Evolutionary conservation across 2,113 vertebrate genomes (phyloP).

Genomic region (Ginglymostoma cirratum): DNA sequence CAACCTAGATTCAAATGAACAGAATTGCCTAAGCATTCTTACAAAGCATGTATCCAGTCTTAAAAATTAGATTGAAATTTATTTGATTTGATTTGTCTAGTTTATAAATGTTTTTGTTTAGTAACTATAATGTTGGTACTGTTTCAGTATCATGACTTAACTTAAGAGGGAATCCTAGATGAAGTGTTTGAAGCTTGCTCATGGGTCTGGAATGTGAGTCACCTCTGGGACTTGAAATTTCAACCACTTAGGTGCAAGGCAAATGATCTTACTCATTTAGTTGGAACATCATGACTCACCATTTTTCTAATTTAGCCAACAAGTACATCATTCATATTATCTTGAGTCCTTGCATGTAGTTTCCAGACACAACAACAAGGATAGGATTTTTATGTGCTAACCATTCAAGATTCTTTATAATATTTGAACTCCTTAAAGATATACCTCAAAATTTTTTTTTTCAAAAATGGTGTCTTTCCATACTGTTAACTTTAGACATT

Average conservation of each 20-base stretch:
- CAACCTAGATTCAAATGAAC: not conserved
- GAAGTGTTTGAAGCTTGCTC: not conserved
- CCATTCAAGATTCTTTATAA: conserved; percentile 31
- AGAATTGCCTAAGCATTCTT: not conserved
- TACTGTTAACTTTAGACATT: not conserved
- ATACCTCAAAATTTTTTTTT: not conserved
- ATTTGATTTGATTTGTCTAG: not conserved
- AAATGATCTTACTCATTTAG: conserved; percentile 23
- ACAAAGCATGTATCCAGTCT: not conserved
- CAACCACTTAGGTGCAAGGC: not conserved
- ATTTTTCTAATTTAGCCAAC: conserved; percentile 30
- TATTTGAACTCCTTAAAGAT: not conserved
- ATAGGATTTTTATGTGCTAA: conserved; percentile 13
- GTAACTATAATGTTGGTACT: not conserved
- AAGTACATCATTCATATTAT: conserved; percentile 32
- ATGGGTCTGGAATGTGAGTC: not conserved
- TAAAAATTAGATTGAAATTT: not conserved
- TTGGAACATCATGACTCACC: conserved; percentile 28
- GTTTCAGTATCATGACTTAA: not conserved
- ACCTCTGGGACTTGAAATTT: conserved; percentile 15
- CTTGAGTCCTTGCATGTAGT: conserved; percentile 32
- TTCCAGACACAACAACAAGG: conserved; percentile 25
- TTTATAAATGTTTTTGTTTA: not conserved
- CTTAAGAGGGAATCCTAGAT: no score
- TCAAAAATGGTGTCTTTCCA: not conserved